Evolutionary conservation across 2,888 invertebrate species (phyloP).

Genomic region (Pinctada fucata): DNA sequence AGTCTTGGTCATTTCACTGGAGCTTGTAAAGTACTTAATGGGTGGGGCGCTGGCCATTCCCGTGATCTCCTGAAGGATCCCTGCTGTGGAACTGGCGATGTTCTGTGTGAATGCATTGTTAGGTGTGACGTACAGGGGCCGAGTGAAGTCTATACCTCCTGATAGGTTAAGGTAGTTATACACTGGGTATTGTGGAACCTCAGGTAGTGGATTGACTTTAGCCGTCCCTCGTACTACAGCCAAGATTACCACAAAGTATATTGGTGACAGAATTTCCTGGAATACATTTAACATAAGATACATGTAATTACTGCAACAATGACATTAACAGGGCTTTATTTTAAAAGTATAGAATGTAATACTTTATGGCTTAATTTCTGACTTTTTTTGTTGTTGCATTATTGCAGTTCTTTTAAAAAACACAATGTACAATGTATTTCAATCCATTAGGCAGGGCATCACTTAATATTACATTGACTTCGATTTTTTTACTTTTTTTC

Average conservation of each 20-base stretch:
- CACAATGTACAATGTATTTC: too few species aligned
- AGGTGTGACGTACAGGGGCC: slow-evolving; percentile 63
- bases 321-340: too few species aligned
- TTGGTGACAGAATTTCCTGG: slow-evolving; percentile 87
- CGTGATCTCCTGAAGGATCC: slow-evolving; percentile 25
- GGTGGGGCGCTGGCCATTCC: slow-evolving; percentile 26
- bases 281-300: slow-evolving; percentile 20
- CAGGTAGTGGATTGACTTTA: slow-evolving; percentile 49
- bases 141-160: slow-evolving; percentile 19
- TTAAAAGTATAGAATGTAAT: too few species aligned
- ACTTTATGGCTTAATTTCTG: too few species aligned
- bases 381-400: too few species aligned
- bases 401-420: too few species aligned
- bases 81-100: slow-evolving; percentile 45
- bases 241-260: slow-evolving; percentile 86
- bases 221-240: slow-evolving; percentile 80
- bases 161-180: slow-evolving; percentile 31
- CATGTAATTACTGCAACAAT: too few species aligned
- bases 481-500: too few species aligned
- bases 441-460: too few species aligned
- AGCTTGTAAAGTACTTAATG: slow-evolving; percentile 81
- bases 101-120: slow-evolving; percentile 45
- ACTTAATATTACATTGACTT: too few species aligned
- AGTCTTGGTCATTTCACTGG: slow-evolving; percentile 83
- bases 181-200: slow-evolving; percentile 48